Base-by-base conservation (phyloP, 2,888 invertebrate genomes). In the Drosophila mercatorum region DNA sequence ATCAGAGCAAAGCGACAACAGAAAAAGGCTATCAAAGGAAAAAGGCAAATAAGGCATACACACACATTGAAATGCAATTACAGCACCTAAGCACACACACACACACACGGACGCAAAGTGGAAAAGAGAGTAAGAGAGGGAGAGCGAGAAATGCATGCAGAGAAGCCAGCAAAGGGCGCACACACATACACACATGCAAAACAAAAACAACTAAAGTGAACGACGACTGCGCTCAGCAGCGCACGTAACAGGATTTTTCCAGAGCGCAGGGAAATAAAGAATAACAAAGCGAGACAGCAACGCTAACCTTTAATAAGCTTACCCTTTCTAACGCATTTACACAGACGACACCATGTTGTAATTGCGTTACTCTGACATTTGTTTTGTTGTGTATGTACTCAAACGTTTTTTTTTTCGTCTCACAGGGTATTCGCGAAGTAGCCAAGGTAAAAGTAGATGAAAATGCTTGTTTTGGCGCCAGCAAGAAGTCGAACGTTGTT, bases 401-500 rank as follows among this genome's bases (percentile, higher is more conserved):
- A 41, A 22, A 2, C 10, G 38, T 67, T 41, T 28, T 55, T 43
- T 12, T 26, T 22, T 22, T 22, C 22, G 22, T 22, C 22, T 22
- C 75, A 92, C 75, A 92, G 91, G 89, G 84, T 53, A 81, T 92
- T 60, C 91, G 91, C 52, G 89, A 90, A 34, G 76, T 85, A 61
- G 77, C 78, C 57, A 90, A 88, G 64, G 71, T 79, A n/a, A 81
- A 80, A 46, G 57, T 58, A 59, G 77, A 81, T 66, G 82, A 83
- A 31, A 81, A 80, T 40, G 66, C 58, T 14, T 66, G 36, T 41
- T 73, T 59, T 66, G 78, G 72, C 56, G 82, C 65, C 17, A 71
- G 55, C 40, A 92, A 92, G 57, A 93, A 94, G 38, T 90, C 83
- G 5, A 80, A 77, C 88, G 87, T 89, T 44, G 87, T 89, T 41